These are phyloP conservation scores for Halcyon badia DNA, from an alignment of 2,797 vertebrate species.

Conservation along the genomic window DNA sequence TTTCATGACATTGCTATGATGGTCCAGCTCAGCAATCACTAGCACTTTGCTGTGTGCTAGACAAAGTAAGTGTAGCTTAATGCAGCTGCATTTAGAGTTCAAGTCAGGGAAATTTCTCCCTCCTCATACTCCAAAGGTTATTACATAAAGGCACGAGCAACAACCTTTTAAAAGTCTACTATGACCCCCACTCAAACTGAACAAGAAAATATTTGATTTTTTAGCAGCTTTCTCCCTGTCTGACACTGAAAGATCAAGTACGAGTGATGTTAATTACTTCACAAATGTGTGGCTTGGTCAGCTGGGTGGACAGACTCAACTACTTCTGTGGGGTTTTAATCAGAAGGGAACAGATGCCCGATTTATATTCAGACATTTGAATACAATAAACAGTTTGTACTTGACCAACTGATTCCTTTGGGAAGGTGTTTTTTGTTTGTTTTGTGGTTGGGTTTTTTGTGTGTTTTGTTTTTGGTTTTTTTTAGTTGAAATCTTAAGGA, in stretches of 20 bases:
- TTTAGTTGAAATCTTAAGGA: not conserved
- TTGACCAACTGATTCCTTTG: not conserved
- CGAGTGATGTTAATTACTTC: not conserved
- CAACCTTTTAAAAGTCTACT: not conserved
- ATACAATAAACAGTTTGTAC: not conserved
- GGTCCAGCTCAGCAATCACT: not conserved
- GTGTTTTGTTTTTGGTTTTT: rapidly evolving
- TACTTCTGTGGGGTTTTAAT: not conserved
- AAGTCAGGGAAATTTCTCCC: not conserved
- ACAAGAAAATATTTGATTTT: not conserved
- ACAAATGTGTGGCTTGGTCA: not conserved
- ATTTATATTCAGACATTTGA: not conserved
- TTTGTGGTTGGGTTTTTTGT: not conserved
- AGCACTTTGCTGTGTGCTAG: not conserved
- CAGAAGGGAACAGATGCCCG: not conserved
- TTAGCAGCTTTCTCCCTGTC: not conserved
- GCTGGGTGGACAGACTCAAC: not conserved
- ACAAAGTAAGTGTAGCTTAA: not conserved
- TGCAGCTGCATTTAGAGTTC: not conserved
- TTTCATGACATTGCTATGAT: not conserved
- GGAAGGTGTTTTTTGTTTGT: not conserved
- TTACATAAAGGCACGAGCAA: not conserved
- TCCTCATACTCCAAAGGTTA: not conserved
- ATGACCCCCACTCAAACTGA: not conserved
- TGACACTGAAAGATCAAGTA: not conserved